These are phyloP conservation scores for Eutrigla gurnardus DNA, from an alignment of 2,797 vertebrate genomes.

Conservation along the genomic window DNA sequence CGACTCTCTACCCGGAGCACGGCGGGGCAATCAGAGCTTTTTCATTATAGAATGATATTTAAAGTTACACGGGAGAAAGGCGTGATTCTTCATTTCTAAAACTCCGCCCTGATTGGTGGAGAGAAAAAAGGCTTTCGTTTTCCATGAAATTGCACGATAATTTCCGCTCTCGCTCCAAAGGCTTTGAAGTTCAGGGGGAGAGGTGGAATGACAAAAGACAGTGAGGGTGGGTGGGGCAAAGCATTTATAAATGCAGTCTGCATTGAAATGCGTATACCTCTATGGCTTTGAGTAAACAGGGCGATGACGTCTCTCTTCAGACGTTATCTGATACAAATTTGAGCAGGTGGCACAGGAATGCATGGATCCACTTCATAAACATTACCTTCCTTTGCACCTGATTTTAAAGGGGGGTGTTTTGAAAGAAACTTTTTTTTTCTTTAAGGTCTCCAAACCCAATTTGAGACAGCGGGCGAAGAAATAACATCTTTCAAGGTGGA, in stretches of 20 bases:
- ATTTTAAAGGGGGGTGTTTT: conserved; percentile 45
- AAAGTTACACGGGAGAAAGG: conserved; percentile 60
- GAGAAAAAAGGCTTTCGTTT: conserved; percentile 68
- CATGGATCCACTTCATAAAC: conserved; percentile 64
- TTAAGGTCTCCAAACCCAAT: conserved; percentile 50
- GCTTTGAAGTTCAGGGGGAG: conserved; percentile 80
- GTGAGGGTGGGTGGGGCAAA: conserved; percentile 32
- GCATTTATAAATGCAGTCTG: conserved; percentile 30
- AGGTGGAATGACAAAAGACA: conserved; percentile 68
- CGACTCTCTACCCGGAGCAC: conserved; percentile 57
- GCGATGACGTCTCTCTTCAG: conserved; percentile 58
- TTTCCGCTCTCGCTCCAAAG: conserved; percentile 45
- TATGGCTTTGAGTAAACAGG: conserved; percentile 59
- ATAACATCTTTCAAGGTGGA: conserved; percentile 59
- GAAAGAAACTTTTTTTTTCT: conserved; percentile 20
- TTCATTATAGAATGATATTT: conserved; percentile 78
- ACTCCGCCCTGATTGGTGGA: conserved; percentile 66
- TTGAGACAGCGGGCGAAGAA: conserved; percentile 50
- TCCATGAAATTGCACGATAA: conserved; percentile 74
- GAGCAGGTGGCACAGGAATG: conserved; percentile 49
- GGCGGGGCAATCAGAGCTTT: conserved; percentile 70
- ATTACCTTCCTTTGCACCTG: conserved; percentile 55
- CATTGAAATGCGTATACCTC: conserved; percentile 56
- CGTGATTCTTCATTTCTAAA: conserved; percentile 54
- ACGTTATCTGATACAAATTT: conserved; percentile 59